phyloP scores from a whole-genome alignment of 2,888 invertebrate genomes.

The Ethmia dodecea region DNA sequence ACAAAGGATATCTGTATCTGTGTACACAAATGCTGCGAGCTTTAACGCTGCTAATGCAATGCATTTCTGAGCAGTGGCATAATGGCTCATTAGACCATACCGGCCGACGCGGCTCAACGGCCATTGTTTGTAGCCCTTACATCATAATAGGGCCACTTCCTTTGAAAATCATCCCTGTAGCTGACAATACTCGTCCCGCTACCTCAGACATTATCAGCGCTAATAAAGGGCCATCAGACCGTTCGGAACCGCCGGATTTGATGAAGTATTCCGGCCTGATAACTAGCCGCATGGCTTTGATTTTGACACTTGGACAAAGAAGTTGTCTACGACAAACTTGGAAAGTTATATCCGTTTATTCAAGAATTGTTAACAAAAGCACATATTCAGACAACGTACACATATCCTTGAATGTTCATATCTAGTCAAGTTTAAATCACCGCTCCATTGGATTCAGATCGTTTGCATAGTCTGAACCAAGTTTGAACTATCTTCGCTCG shows the following conservation, averaged over 20 bases:
- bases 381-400: no score
- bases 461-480: no score
- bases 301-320: no score
- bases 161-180: slow-evolving; percentile 41
- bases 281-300: no score
- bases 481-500: no score
- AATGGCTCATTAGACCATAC: slow-evolving; percentile 70
- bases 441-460: no score
- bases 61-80: slow-evolving; percentile 44
- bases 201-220: slow-evolving; percentile 33
- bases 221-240: slow-evolving; percentile 6
- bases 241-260: background rate
- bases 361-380: no score
- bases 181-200: slow-evolving; percentile 43
- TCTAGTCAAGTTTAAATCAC: no score
- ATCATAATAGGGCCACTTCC: slow-evolving; percentile 56
- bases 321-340: no score
- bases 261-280: no score
- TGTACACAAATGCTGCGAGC: slow-evolving; percentile 24
- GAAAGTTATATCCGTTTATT: no score
- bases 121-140: slow-evolving; percentile 61
- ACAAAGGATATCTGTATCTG: slow-evolving; percentile 32
- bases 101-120: slow-evolving; percentile 38
- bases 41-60: slow-evolving; percentile 30
- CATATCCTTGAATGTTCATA: no score